Conservation (phyloP, 2,797 vertebrate genomes). For the Simalia tracyae region DNA sequence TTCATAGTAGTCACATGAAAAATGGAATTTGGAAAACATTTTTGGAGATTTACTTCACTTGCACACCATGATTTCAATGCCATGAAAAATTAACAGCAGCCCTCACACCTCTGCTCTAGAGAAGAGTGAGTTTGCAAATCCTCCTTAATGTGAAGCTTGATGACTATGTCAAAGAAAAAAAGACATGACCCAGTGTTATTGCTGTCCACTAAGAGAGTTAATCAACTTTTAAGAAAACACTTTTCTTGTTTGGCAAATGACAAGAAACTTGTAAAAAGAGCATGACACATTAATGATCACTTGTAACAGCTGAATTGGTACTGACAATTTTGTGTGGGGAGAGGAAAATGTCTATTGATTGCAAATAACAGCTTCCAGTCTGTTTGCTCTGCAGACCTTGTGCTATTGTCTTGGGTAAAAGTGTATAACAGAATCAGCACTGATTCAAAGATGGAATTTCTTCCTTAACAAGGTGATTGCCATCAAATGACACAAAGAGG, state of each 20-base stretch:
- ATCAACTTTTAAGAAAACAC: neutral
- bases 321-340: conserved; percentile 30
- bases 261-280: conserved; percentile 32
- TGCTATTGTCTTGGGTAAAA: conserved; percentile 19
- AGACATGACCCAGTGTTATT: neutral
- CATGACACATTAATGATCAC: neutral
- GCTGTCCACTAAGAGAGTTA: neutral
- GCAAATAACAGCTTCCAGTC: neutral
- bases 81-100: too few species aligned
- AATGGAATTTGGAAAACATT: too few species aligned
- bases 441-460: neutral
- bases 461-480: conserved; percentile 3
- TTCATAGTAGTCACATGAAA: too few species aligned
- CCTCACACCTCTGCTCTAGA: too few species aligned
- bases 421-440: neutral
- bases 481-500: neutral
- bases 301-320: conserved; percentile 37
- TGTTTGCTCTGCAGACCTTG: neutral
- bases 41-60: too few species aligned
- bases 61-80: too few species aligned
- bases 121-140: too few species aligned
- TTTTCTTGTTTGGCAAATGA: conserved; percentile 31
- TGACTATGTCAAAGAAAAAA: too few species aligned
- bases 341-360: conserved; percentile 26
- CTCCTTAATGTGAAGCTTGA: too few species aligned